Conservation (phyloP, 2,113 vertebrate species). For the Brachyhypopomus occidentalis region DNA sequence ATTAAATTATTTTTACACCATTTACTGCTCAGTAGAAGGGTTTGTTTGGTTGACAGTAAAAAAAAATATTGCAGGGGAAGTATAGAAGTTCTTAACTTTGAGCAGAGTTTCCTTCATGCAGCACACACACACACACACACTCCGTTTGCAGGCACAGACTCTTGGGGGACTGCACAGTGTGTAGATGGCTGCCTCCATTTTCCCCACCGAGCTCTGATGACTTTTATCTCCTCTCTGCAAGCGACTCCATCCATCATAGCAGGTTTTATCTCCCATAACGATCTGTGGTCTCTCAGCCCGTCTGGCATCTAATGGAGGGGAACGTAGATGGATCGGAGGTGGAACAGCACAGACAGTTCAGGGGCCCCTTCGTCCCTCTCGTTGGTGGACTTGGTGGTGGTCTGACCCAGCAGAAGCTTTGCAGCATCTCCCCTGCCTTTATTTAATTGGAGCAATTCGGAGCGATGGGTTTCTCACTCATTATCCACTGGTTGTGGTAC, state of each 20-base stretch:
- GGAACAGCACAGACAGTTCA: constrained; percentile 36
- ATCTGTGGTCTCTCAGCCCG: constrained; percentile 55
- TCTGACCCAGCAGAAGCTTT: constrained; percentile 24
- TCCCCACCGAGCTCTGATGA: constrained; percentile 45
- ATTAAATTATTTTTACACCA: neutral
- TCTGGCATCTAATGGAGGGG: constrained; percentile 58
- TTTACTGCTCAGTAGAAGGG: neutral
- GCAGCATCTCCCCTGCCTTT: constrained; percentile 10
- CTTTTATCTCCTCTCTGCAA: constrained; percentile 52
- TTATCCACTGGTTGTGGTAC: neutral
- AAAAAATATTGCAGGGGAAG: neutral
- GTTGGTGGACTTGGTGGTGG: constrained; percentile 35
- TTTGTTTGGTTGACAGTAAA: neutral
- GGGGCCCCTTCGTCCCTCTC: constrained; percentile 34
- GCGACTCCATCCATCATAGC: constrained; percentile 52
- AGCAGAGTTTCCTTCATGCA: neutral
- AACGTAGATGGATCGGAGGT: constrained; percentile 57
- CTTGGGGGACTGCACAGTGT: neutral
- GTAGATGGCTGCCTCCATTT: constrained; percentile 46
- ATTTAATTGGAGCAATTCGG: neutral
- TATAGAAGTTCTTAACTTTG: neutral
- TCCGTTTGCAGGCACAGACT: neutral
- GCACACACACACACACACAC: neutral
- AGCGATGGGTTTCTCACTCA: neutral
- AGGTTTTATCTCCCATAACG: constrained; percentile 55